Evolutionary conservation across 2,888 invertebrate genomes (phyloP).

Genomic region (Melipona bicolor): DNA sequence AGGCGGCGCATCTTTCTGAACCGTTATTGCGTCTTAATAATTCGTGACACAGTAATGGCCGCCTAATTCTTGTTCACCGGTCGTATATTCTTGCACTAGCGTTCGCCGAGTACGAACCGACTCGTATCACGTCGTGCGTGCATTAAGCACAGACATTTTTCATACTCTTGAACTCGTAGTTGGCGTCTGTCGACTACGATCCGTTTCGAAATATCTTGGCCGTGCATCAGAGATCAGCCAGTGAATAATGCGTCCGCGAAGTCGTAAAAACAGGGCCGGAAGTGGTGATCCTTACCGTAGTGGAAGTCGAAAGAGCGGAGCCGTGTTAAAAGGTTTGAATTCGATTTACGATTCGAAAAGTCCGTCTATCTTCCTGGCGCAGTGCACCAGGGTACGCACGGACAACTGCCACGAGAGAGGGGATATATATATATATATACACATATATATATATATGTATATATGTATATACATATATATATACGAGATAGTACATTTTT

Average conservation of each 20-base stretch:
- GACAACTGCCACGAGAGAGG: slow-evolving; percentile 45
- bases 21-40: background rate
- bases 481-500: slow-evolving; percentile 58
- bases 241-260: slow-evolving; percentile 35
- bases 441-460: no score
- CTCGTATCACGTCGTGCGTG: background rate
- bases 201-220: slow-evolving; percentile 22
- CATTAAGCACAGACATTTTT: background rate
- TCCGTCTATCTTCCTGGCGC: slow-evolving; percentile 54
- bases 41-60: background rate
- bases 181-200: background rate
- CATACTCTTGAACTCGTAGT: background rate
- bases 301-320: background rate
- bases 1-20: background rate
- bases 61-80: background rate
- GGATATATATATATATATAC: background rate
- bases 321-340: slow-evolving; percentile 41
- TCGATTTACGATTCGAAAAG: slow-evolving; percentile 57
- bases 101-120: background rate
- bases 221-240: background rate
- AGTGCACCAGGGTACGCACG: slow-evolving; percentile 29
- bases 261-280: slow-evolving; percentile 29
- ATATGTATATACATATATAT: background rate
- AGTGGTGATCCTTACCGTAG: slow-evolving; percentile 28
- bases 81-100: background rate